Conservation (phyloP, 2,888 invertebrate species). For the Oligia fasciuncula region DNA sequence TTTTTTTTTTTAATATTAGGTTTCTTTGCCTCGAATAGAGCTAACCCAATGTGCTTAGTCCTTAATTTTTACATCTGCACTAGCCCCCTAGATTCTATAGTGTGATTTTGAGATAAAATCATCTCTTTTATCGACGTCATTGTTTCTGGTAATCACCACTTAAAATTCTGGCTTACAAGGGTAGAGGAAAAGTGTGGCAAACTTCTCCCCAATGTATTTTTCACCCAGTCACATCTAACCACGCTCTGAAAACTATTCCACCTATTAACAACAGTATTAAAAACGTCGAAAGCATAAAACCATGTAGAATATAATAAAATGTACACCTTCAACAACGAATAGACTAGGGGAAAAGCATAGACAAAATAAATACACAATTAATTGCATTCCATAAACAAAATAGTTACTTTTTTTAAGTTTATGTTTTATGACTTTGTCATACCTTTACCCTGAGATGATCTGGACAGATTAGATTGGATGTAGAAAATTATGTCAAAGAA, state of each 20-base stretch:
- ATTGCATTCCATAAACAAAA: conserved; percentile 56
- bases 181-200: no score
- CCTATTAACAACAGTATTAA: conserved; percentile 44
- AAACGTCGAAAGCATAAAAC: conserved; percentile 59
- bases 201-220: no score
- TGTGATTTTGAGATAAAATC: no score
- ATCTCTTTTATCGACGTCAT: no score
- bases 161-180: no score
- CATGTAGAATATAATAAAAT: conserved; percentile 61
- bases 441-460: conserved; percentile 37
- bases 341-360: conserved; percentile 59
- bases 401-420: conserved; percentile 22
- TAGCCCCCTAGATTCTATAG: no score
- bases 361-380: conserved; percentile 60
- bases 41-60: no score
- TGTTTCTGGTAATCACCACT: no score
- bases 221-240: conserved; percentile 20
- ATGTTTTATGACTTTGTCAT: conserved; percentile 49
- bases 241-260: conserved; percentile 40
- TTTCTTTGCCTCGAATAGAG: background rate
- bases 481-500: background rate
- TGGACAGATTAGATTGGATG: conserved; percentile 19
- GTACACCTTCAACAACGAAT: conserved; percentile 62
- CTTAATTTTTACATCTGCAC: no score
- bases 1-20: background rate